A percentile compares a stretch with the other conserved stretches of the same genome.
phyloP scores from a whole-genome alignment of 2,888 invertebrate species.

The Epirrhoe alternata region DNA sequence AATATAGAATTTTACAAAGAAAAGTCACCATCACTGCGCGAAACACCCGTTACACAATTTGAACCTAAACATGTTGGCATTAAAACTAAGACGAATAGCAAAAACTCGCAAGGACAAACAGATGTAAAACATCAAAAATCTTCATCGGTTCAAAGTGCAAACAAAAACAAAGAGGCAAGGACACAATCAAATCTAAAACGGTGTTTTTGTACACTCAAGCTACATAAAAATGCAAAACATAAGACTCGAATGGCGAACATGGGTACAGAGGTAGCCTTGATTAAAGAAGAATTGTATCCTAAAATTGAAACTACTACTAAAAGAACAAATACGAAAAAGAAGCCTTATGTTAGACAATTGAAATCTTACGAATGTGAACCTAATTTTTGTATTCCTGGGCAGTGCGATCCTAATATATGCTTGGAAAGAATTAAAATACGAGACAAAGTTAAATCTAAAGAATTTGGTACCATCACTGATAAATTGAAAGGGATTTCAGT shows the following conservation, averaged over 20 bases:
- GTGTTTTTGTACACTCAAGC: slow-evolving; percentile 47
- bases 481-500: slow-evolving; percentile 36
- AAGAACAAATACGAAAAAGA: slow-evolving; percentile 21
- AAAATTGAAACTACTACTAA: slow-evolving; percentile 12
- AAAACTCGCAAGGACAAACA: not conserved
- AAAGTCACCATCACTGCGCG: slow-evolving; percentile 6
- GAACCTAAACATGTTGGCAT: slow-evolving; percentile 1
- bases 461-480: slow-evolving; percentile 34
- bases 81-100: slow-evolving; percentile 3
- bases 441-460: slow-evolving; percentile 23
- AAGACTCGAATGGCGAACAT: slow-evolving; percentile 13
- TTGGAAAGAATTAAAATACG: slow-evolving; percentile 40
- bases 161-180: not conserved
- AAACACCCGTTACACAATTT: not conserved
- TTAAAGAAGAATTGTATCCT: slow-evolving; percentile 31
- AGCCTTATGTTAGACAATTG: slow-evolving; percentile 26
- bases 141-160: slow-evolving; percentile 3
- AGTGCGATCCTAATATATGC: slow-evolving; percentile 52
- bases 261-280: slow-evolving; percentile 26
- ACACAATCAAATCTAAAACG: slow-evolving; percentile 30
- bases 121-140: slow-evolving; percentile 1
- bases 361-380: slow-evolving; percentile 52
- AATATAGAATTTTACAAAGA: slow-evolving; percentile 46
- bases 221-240: slow-evolving; percentile 33
- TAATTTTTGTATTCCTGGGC: slow-evolving; percentile 49